Conservation (phyloP, 2,113 vertebrate genomes). For the Tupaia chinensis region DNA sequence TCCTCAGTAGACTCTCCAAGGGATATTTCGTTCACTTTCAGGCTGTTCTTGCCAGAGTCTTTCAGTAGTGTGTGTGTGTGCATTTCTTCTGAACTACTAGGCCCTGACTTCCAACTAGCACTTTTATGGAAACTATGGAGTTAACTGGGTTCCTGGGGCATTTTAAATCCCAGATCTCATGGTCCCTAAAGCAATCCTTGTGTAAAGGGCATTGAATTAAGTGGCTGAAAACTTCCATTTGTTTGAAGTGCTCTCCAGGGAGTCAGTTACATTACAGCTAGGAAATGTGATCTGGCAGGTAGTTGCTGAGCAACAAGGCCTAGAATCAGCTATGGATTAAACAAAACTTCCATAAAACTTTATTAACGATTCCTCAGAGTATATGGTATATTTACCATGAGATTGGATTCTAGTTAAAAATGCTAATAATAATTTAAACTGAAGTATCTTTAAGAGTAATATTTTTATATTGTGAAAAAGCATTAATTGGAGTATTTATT, state of each 20-base stretch:
- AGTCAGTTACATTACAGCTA: constrained; percentile 68
- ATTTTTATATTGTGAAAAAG: constrained; percentile 19
- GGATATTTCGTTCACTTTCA: constrained; percentile 3
- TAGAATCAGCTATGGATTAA: constrained; percentile 51
- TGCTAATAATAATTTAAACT: constrained; percentile 31
- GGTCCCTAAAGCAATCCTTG: constrained; percentile 64
- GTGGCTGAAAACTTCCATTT: constrained; percentile 66
- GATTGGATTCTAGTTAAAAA: constrained; percentile 51
- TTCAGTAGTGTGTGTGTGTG: background rate
- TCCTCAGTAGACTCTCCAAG: background rate
- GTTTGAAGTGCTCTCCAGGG: constrained; percentile 73
- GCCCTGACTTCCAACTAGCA: background rate
- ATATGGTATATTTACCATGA: constrained; percentile 21
- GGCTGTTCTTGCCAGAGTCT: background rate
- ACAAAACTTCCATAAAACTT: constrained; percentile 57
- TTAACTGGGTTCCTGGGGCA: constrained; percentile 58
- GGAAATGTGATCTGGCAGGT: constrained; percentile 71
- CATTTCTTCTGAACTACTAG: constrained; percentile 43
- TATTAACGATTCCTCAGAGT: constrained; percentile 30
- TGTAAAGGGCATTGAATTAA: constrained; percentile 75
- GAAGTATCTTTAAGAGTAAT: background rate
- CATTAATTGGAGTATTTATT: background rate
- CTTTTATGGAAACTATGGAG: constrained; percentile 53
- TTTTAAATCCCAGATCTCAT: constrained; percentile 60
- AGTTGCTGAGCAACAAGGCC: constrained; percentile 72